Percentiles rank a stretch among this genome's conserved stretches.
Conservation (phyloP, 2,797 vertebrate species). For the Lacerta bilineata region DNA sequence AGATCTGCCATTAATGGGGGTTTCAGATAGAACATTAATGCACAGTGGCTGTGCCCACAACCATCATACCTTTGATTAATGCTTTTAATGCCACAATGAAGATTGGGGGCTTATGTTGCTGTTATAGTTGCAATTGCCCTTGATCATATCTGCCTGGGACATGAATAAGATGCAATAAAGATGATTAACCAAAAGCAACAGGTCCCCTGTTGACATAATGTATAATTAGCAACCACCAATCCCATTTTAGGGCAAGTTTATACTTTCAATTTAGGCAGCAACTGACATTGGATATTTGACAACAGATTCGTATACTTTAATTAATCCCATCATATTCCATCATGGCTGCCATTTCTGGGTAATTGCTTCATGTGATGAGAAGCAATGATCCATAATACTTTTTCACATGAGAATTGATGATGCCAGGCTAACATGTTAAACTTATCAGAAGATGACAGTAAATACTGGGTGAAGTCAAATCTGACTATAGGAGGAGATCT, state of each 20-base stretch:
- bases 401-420: slow-evolving; percentile 5
- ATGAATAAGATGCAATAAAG: background rate
- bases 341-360: background rate
- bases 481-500: background rate
- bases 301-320: background rate
- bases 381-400: background rate
- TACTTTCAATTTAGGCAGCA: background rate
- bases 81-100: slow-evolving; percentile 33
- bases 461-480: background rate
- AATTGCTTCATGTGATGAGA: slow-evolving; percentile 17
- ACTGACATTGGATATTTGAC: background rate
- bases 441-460: background rate
- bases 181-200: slow-evolving; percentile 5
- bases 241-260: background rate
- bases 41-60: background rate
- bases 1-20: slow-evolving; percentile 39
- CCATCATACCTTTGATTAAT: slow-evolving; percentile 59
- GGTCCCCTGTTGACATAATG: background rate
- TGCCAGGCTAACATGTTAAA: background rate
- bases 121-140: slow-evolving; percentile 38
- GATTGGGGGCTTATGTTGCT: slow-evolving; percentile 16
- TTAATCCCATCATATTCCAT: slow-evolving; percentile 5
- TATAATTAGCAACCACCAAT: slow-evolving; percentile 7
- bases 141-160: background rate
- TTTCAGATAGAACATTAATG: slow-evolving; percentile 50